Evolutionary conservation across 2,888 invertebrate genomes (phyloP).

Genomic region (Macaria notata): DNA sequence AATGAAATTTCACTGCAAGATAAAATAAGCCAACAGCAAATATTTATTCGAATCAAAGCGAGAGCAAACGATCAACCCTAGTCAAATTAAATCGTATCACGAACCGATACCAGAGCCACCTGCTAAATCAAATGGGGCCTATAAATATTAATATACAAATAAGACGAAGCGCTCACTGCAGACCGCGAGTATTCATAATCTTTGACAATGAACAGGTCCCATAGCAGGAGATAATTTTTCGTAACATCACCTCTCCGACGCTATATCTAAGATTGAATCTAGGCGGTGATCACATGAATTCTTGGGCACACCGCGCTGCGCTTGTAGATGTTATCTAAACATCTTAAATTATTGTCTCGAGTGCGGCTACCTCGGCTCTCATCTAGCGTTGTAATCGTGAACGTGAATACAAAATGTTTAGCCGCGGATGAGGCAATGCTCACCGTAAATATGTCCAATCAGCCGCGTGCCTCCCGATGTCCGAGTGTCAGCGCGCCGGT

Average conservation of each 20-base stretch:
- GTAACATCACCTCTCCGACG: slow-evolving; percentile 67
- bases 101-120: slow-evolving; percentile 25
- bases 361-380: slow-evolving; percentile 64
- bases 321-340: slow-evolving; percentile 79
- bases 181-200: slow-evolving; percentile 56
- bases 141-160: slow-evolving; percentile 42
- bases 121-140: slow-evolving; percentile 25
- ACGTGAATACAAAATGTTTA: slow-evolving; percentile 45
- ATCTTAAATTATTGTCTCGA: slow-evolving; percentile 79
- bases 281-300: slow-evolving; percentile 76
- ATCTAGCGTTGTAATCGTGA: slow-evolving; percentile 62
- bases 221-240: slow-evolving; percentile 69
- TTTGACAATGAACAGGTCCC: slow-evolving; percentile 63
- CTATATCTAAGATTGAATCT: slow-evolving; percentile 78
- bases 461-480: slow-evolving; percentile 6
- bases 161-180: slow-evolving; percentile 39
- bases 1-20: too few relatives aligned
- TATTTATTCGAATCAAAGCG: not conserved
- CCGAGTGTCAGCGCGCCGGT: slow-evolving; percentile 18
- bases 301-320: slow-evolving; percentile 69
- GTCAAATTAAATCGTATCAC: slow-evolving; percentile 35
- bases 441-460: slow-evolving; percentile 25
- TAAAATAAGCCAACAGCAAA: too few relatives aligned
- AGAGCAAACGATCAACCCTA: slow-evolving; percentile 30
- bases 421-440: slow-evolving; percentile 54